Evolutionary conservation across 2,888 invertebrate genomes (phyloP).

Genomic region (Automeris io): DNA sequence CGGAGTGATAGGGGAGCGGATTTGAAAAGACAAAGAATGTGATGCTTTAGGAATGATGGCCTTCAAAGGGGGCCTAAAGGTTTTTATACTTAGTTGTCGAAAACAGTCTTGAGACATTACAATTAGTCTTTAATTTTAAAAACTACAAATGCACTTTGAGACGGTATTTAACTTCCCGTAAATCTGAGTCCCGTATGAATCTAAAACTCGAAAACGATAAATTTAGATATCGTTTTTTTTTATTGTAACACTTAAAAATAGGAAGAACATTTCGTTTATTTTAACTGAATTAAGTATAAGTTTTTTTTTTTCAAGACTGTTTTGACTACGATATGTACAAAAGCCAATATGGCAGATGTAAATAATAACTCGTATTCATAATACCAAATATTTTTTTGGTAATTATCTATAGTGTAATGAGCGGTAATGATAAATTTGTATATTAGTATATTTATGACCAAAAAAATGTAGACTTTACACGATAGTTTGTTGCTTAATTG

Average conservation of each 20-base stretch:
- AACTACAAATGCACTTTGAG: no score
- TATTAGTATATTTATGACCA: slow-evolving; percentile 70
- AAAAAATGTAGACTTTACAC: slow-evolving; percentile 69
- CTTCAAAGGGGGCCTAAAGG: background rate
- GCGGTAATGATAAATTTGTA: slow-evolving; percentile 39
- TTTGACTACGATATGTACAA: slow-evolving; percentile 15
- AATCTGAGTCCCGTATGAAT: no score
- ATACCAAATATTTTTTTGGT: slow-evolving; percentile 14
- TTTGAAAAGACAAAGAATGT: slow-evolving; percentile 50
- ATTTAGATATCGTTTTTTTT: no score
- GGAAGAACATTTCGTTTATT: no score
- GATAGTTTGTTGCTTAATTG: slow-evolving; percentile 8
- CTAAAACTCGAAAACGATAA: no score
- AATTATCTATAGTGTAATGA: slow-evolving; percentile 26
- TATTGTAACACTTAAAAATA: no score
- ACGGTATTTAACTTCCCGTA: no score
- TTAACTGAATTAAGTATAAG: background rate
- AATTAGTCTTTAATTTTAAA: no score
- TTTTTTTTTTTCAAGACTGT: slow-evolving; percentile 8
- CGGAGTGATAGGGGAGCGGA: slow-evolving; percentile 28
- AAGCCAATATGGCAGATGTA: slow-evolving; percentile 26
- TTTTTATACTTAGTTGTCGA: slow-evolving; percentile 1
- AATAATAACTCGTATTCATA: slow-evolving; percentile 15
- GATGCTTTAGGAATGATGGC: slow-evolving; percentile 15
- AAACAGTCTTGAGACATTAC: no score